These are phyloP conservation scores for Nudaria mundana DNA, from an alignment of 2,888 invertebrate species.

Conservation along the genomic window DNA sequence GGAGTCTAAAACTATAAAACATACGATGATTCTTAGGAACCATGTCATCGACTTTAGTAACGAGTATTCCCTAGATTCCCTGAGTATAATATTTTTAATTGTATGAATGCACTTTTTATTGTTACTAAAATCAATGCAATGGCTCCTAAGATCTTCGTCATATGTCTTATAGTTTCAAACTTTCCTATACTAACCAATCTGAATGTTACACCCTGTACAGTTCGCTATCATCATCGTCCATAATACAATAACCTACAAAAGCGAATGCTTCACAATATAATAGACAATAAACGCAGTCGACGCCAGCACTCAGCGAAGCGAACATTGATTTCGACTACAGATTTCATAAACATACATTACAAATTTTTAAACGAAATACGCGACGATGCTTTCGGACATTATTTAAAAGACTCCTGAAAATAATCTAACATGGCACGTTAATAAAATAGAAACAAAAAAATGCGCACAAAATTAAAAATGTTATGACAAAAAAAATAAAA, in stretches of 20 bases:
- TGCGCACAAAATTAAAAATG: conserved; percentile 31
- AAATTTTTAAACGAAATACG: conserved; percentile 45
- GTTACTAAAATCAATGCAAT: no score
- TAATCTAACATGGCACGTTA: conserved; percentile 69
- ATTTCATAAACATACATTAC: conserved; percentile 69
- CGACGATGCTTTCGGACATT: conserved; percentile 26
- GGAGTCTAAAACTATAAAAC: no score
- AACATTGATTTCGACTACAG: conserved; percentile 76
- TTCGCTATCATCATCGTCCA: conserved; percentile 11
- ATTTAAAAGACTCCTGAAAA: conserved; percentile 57
- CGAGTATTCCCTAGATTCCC: no score
- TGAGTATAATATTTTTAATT: no score
- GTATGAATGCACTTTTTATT: no score
- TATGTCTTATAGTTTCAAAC: no score
- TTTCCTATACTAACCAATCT: no score
- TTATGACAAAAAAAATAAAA: conserved; percentile 42
- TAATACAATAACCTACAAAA: conserved; percentile 20
- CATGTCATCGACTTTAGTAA: no score
- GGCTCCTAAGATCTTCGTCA: no score
- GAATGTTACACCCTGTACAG: no score
- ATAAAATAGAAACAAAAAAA: conserved; percentile 42
- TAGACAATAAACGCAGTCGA: conserved; percentile 33
- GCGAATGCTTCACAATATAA: conserved; percentile 14
- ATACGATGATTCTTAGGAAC: no score
- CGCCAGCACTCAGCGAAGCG: conserved; percentile 59